A percentile compares a stretch with the other conserved stretches of the same genome.
Conservation (phyloP, 1,140 invertebrate genomes). For the Drosophila saltans region DNA sequence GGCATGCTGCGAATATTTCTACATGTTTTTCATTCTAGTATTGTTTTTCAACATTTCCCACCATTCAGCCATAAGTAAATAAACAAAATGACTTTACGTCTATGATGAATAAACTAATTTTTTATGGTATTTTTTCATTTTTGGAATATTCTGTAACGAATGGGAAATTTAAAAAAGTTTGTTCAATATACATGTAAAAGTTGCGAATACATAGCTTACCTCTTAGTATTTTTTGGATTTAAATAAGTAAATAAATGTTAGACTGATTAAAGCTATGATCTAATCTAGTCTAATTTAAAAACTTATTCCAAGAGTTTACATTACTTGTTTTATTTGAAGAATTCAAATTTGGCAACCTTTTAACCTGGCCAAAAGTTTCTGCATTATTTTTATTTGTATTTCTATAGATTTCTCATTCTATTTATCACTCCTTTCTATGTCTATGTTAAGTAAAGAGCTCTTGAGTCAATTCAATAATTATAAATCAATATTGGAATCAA, state of each 20-base stretch:
- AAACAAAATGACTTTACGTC: slow-evolving; percentile 35
- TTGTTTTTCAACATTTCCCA: slow-evolving; percentile 57
- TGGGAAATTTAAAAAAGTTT: too few relatives aligned
- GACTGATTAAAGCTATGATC: too few relatives aligned
- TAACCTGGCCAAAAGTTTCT: too few relatives aligned
- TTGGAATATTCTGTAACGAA: background rate
- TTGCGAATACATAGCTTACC: too few relatives aligned
- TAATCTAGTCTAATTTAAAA: too few relatives aligned
- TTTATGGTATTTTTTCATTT: slow-evolving; percentile 36
- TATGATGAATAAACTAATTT: slow-evolving; percentile 26
- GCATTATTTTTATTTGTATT: background rate
- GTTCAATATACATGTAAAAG: too few relatives aligned
- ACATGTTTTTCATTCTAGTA: slow-evolving; percentile 43
- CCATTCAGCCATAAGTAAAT: slow-evolving; percentile 36
- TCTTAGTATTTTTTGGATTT: too few relatives aligned
- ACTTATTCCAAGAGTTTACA: too few relatives aligned
- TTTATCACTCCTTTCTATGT: slow-evolving; percentile 40
- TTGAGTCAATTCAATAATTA: slow-evolving; percentile 65
- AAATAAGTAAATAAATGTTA: too few relatives aligned
- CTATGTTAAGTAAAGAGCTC: slow-evolving; percentile 32
- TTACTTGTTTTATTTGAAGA: too few relatives aligned
- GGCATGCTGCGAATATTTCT: slow-evolving; percentile 74
- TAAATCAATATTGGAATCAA: slow-evolving; percentile 75
- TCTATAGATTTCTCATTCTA: background rate
- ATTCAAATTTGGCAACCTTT: too few relatives aligned